A percentile compares a stretch with the other conserved stretches of the same genome.
Evolutionary conservation across 2,888 invertebrate genomes (phyloP).

Genomic region (Blomia tropicalis): DNA sequence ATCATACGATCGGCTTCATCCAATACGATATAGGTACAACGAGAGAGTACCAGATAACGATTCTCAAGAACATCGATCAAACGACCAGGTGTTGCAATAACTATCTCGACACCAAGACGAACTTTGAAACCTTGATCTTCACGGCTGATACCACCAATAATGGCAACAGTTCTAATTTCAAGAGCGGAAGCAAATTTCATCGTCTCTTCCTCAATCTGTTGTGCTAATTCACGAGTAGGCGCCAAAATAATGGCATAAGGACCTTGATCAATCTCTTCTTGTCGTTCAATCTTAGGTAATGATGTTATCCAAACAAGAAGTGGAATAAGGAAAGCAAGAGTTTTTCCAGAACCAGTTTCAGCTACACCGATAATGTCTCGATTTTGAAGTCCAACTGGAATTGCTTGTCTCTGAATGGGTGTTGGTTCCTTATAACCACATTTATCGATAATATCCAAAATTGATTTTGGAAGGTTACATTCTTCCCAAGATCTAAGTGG

Average conservation of each 20-base stretch:
- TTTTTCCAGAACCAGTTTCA: constrained; percentile 98
- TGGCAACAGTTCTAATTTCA: constrained; percentile 81
- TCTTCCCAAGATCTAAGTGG: constrained; percentile 91
- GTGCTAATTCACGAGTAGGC: constrained; percentile 96
- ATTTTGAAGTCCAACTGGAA: constrained; percentile 71
- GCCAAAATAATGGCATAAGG: constrained; percentile 98
- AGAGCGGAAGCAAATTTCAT: constrained; percentile 87
- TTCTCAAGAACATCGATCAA: constrained; percentile 95
- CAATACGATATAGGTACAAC: constrained; percentile 86
- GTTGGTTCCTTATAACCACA: constrained; percentile 96
- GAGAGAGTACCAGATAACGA: constrained; percentile 82
- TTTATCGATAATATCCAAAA: constrained; percentile 79
- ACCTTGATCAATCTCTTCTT: constrained; percentile 47
- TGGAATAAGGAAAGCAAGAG: constrained; percentile 91
- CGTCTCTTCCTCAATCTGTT: constrained; percentile 98
- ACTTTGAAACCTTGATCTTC: constrained; percentile 97
- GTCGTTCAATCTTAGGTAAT: constrained; percentile 78
- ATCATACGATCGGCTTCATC: constrained; percentile 94
- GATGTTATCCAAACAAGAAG: constrained; percentile 89
- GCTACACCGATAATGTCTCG: constrained; percentile 92
- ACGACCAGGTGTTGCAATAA: constrained; percentile 98
- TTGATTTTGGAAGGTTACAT: constrained; percentile 68
- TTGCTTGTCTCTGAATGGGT: constrained; percentile 96
- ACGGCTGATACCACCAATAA: constrained; percentile 73
- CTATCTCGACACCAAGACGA: constrained; percentile 93